A percentile compares a stretch with the other conserved stretches of the same genome.
These are phyloP conservation scores for Phrynocephalus versicolor DNA, from an alignment of 2,113 vertebrate genomes.

Conservation along the genomic window DNA sequence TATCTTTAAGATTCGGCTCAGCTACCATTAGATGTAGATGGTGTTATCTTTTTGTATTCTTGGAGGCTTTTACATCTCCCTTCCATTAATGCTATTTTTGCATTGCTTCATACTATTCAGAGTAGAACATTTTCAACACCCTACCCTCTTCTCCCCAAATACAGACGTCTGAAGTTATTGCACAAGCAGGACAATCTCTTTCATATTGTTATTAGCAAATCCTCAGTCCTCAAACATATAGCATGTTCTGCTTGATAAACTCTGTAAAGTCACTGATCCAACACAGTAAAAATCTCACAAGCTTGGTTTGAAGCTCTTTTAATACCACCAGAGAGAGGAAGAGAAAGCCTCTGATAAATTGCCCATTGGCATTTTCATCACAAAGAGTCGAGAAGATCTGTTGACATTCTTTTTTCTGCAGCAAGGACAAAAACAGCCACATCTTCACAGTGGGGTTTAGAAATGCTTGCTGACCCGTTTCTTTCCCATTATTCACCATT, in stretches of 20 bases:
- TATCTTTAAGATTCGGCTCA: background rate
- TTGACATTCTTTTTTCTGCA: background rate
- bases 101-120: slow-evolving; percentile 6
- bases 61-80: too few species aligned
- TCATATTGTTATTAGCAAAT: slow-evolving; percentile 32
- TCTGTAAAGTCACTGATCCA: slow-evolving; percentile 37
- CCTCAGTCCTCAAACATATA: background rate
- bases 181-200: slow-evolving; percentile 14
- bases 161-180: slow-evolving; percentile 21
- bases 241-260: slow-evolving; percentile 5
- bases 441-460: background rate
- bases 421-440: too few species aligned
- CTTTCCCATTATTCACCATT: background rate
- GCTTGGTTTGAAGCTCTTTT: background rate
- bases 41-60: background rate
- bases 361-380: background rate
- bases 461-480: background rate
- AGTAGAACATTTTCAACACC: background rate
- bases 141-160: background rate
- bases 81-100: background rate
- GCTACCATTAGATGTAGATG: background rate
- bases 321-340: background rate
- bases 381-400: background rate
- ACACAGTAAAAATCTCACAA: slow-evolving; percentile 29
- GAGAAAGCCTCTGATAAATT: background rate